phyloP scores from a whole-genome alignment of 2,797 vertebrate species.

The Xenops minutus region DNA sequence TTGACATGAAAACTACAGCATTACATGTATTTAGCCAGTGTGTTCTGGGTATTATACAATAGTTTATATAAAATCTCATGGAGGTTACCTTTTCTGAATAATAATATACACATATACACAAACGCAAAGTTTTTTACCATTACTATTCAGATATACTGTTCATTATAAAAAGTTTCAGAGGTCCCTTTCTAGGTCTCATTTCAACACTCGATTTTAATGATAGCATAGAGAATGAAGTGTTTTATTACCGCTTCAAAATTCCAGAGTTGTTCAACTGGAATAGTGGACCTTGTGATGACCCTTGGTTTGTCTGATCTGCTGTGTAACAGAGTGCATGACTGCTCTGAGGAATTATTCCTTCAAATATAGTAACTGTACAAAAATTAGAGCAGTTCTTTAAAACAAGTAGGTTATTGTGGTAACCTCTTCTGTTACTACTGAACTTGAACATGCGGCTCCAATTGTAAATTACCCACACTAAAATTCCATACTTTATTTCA shows the following conservation, averaged over 20 bases:
- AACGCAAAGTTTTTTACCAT: not conserved
- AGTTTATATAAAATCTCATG: not conserved
- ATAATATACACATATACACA: not conserved
- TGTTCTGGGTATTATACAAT: not conserved
- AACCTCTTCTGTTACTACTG: not conserved
- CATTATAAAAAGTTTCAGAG: not conserved
- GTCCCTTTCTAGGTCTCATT: not conserved
- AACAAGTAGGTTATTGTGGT: not conserved
- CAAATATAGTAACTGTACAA: not conserved
- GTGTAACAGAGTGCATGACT: not conserved
- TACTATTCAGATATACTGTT: not conserved
- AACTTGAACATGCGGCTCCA: not conserved
- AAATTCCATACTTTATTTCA: not conserved
- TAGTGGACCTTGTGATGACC: not conserved
- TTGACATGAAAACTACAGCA: not conserved
- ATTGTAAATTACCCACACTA: not conserved
- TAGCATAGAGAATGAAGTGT: not conserved
- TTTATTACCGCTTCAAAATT: not conserved
- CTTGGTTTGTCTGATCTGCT: not conserved
- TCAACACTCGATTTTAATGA: not conserved
- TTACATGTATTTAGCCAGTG: not conserved
- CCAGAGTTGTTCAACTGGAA: not conserved
- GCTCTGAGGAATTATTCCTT: not conserved
- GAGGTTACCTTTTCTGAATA: not conserved
- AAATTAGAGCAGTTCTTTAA: not conserved